A percentile compares a stretch with the other conserved stretches of the same genome.
These are phyloP conservation scores for Drosophila phalerata DNA, from an alignment of 2,888 invertebrate genomes.

Conservation along the genomic window DNA sequence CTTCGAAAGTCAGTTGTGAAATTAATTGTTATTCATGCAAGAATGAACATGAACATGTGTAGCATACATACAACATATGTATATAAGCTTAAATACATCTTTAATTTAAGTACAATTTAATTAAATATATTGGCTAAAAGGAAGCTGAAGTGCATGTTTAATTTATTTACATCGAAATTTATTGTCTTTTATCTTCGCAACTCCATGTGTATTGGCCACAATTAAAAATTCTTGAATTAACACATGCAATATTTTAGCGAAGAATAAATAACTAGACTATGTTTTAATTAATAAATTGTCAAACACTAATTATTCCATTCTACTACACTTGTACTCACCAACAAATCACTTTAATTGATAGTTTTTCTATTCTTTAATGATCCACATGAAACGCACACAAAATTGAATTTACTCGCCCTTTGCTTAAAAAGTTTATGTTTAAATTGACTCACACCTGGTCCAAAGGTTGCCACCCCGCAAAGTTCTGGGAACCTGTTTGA, in stretches of 20 bases:
- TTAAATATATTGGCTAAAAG: too few species aligned
- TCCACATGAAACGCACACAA: not conserved
- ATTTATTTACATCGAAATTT: too few species aligned
- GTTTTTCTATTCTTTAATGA: not conserved
- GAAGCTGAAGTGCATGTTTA: too few species aligned
- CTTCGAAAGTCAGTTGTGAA: not conserved
- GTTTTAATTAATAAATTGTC: not conserved
- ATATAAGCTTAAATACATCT: too few species aligned
- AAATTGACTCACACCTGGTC: not conserved
- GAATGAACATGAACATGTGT: not conserved
- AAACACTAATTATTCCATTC: not conserved
- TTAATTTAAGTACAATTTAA: too few species aligned
- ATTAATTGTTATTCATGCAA: not conserved
- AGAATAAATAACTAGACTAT: not conserved
- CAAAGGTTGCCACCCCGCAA: too few species aligned
- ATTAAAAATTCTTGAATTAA: not conserved
- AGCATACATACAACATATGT: too few species aligned
- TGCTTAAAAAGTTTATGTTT: not conserved
- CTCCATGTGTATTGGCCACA: not conserved
- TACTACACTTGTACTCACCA: not conserved
- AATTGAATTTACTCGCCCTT: slow-evolving; percentile 3
- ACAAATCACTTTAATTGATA: not conserved
- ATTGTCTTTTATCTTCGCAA: not conserved
- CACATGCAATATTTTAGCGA: not conserved
- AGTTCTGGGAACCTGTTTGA: too few species aligned